Evolutionary conservation across 2,113 vertebrate genomes (phyloP), one percentile per base, ranked within the genome.

Genomic region (Zeus faber): DNA sequence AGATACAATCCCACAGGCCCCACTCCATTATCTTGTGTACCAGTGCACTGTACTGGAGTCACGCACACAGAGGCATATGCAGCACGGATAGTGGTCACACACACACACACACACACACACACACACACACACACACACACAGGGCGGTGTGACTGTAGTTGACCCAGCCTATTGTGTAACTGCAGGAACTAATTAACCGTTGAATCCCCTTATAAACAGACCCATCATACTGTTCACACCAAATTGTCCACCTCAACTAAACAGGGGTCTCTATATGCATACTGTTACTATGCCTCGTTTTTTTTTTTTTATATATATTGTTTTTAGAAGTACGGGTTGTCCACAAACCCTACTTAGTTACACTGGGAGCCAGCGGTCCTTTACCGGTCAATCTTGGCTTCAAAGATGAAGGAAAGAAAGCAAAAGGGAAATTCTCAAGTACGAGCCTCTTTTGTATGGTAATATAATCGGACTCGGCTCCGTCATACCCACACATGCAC

Each of bases 1-100:
- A 65, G 59, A 54, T 53, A 62, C 68, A 77, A 81, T 73, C 74
- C 62, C 41, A 69, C 55, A 55, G n/a, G n/a, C 59, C 49, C 54
- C 65, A 6, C 25, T 54, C 45, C 13, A 37, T 37, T 7, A 9
- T 2, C n/a, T n/a, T n/a, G n/a, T n/a, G n/a, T n/a, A n/a, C n/a
- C n/a, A n/a, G n/a, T n/a, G n/a, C n/a, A n/a, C n/a, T n/a, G n/a
- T n/a, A n/a, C n/a, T n/a, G n/a, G n/a, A 7, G 8, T 2, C 13
- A 53, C 33, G n/a, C 31, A 53, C 50, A 45, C 16, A 45, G 2
- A 45, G 2, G 8, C 41, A 45, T 18, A 45, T 7, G 6, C 26
- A 25, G 7, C 2, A 24, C 13, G 2, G 29, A n/a, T n/a, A n/a
- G 27, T 9, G 27, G 27, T 18, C 21, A 6, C 39, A 41, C 4